Percentiles rank a stretch among this genome's conserved stretches.
Conservation (phyloP, 2,888 invertebrate species). For the Tineola bisselliella region DNA sequence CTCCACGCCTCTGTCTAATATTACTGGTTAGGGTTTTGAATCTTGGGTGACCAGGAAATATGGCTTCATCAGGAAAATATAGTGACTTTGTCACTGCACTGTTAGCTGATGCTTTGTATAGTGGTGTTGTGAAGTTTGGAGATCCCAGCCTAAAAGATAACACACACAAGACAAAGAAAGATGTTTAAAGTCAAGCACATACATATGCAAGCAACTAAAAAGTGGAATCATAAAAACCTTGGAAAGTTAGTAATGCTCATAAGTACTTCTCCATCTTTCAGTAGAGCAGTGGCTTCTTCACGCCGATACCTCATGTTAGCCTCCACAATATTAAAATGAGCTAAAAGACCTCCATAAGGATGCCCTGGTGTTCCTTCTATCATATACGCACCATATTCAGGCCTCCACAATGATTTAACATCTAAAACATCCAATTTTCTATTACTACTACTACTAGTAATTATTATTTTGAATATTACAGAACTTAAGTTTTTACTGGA, state of each 20-base stretch:
- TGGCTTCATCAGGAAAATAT: slow-evolving; percentile 95
- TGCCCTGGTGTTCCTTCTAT: slow-evolving; percentile 98
- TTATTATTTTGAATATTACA: no score
- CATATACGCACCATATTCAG: slow-evolving; percentile 99
- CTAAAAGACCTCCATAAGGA: slow-evolving; percentile 92
- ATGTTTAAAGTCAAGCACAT: no score
- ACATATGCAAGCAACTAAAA: no score
- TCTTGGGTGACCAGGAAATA: slow-evolving; percentile 94
- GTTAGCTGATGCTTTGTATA: slow-evolving; percentile 71
- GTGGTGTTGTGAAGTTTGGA: slow-evolving; percentile 87
- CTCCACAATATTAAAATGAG: slow-evolving; percentile 98
- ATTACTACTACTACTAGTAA: no score
- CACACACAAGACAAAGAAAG: background rate
- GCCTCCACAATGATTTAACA: slow-evolving; percentile 93
- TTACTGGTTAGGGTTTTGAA: slow-evolving; percentile 93
- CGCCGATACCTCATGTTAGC: slow-evolving; percentile 94
- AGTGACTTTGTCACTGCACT: slow-evolving; percentile 79
- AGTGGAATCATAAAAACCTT: slow-evolving; percentile 63
- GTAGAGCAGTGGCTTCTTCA: slow-evolving; percentile 81
- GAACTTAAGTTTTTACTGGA: no score
- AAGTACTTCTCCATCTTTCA: slow-evolving; percentile 82
- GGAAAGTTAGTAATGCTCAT: slow-evolving; percentile 95
- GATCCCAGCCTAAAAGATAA: slow-evolving; percentile 79
- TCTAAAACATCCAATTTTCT: slow-evolving; percentile 29
- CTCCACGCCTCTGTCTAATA: slow-evolving; percentile 89